Evolutionary conservation across 1,140 invertebrate genomes (phyloP).

Genomic region (Bombus balteatus): DNA sequence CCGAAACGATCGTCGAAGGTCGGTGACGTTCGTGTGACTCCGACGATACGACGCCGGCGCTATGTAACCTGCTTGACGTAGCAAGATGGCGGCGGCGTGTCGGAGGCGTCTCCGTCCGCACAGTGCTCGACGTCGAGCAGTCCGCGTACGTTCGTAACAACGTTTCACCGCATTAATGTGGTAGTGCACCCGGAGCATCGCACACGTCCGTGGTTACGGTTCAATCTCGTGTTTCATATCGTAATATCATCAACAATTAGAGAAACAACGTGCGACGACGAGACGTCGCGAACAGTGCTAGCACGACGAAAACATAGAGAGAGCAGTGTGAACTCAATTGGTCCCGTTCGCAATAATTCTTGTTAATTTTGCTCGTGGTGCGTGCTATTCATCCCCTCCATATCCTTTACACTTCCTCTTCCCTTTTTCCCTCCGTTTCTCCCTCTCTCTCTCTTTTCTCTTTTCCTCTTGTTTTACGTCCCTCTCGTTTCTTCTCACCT

Average conservation of each 20-base stretch:
- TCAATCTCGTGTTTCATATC: constrained; percentile 3
- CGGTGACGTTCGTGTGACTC: constrained; percentile 56
- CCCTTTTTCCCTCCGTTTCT: constrained; percentile 7
- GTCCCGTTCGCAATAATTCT: constrained; percentile 49
- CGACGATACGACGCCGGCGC: constrained; percentile 61
- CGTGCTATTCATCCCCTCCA: constrained; percentile 43
- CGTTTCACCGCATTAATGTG: constrained; percentile 63
- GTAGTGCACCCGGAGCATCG: constrained; percentile 44
- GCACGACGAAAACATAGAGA: constrained; percentile 29
- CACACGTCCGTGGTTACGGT: constrained; percentile 51
- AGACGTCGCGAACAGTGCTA: constrained; percentile 44
- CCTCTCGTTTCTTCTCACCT: constrained; percentile 6
- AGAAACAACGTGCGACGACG: constrained; percentile 44
- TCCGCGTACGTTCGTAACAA: constrained; percentile 77
- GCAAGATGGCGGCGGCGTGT: constrained; percentile 80
- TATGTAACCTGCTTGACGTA: constrained; percentile 70
- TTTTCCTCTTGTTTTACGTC: constrained; percentile 5
- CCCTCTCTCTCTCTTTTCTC: neutral
- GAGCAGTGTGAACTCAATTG: constrained; percentile 34
- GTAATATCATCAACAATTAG: constrained; percentile 28
- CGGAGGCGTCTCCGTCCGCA: constrained; percentile 80
- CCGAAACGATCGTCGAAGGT: constrained; percentile 45
- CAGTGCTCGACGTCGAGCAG: constrained; percentile 80
- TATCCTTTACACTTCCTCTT: neutral
- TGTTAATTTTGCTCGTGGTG: constrained; percentile 46